These are phyloP conservation scores for Gopherus evgoodei DNA, from an alignment of 2,113 vertebrate genomes.

Conservation along the genomic window DNA sequence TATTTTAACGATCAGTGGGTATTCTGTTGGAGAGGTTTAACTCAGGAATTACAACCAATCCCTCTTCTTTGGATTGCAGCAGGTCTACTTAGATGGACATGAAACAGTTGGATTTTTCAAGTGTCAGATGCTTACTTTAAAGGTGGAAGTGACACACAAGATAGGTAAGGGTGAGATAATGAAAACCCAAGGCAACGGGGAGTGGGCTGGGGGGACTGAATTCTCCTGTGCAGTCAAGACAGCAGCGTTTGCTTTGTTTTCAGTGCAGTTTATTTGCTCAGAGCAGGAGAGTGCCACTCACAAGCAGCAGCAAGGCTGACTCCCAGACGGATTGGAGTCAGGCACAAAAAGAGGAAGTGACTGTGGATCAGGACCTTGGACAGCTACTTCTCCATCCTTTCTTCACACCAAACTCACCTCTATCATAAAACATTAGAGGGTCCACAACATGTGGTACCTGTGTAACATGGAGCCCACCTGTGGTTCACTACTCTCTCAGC, in stretches of 20 bases:
- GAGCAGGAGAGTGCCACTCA: accelerated
- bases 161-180: neutral
- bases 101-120: accelerated
- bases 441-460: neutral
- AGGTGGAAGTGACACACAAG: neutral
- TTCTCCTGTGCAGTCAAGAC: neutral
- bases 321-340: too few relatives aligned
- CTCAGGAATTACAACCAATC: neutral
- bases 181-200: accelerated
- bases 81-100: accelerated
- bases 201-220: accelerated
- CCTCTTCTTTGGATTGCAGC: neutral
- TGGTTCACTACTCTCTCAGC: neutral
- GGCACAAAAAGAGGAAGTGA: neutral
- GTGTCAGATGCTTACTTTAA: accelerated
- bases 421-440: neutral
- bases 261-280: accelerated
- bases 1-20: neutral
- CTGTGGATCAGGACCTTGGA: neutral
- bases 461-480: neutral
- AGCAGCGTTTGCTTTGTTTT: neutral
- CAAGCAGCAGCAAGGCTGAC: accelerated
- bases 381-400: neutral
- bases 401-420: neutral
- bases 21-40: neutral